Evolutionary conservation across 1,140 invertebrate genomes (phyloP), one percentile per base, ranked within the genome.

Genomic region (Apis laboriosa): DNA sequence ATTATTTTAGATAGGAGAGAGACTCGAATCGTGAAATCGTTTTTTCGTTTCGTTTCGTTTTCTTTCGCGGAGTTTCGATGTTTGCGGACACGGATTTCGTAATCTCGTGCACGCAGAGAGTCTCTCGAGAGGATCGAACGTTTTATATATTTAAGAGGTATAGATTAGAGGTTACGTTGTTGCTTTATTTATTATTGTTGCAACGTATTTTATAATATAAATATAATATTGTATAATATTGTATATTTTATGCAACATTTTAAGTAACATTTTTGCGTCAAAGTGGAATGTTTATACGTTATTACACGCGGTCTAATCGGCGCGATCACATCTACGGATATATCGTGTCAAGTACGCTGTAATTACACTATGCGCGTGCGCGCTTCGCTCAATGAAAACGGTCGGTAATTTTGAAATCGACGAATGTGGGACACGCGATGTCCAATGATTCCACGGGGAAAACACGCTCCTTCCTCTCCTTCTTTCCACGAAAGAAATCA

Each of bases 341-440:
- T 82, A 77, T 24, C 64, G 72, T 82, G 80, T 82, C 80, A 82
- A 82, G 80, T 77, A 76, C 80, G 2, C 74, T 70, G 74, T 77
- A 82, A 82, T 82, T 82, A 76, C 43, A 17, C 73, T n/a, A 82
- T 70, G 2, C 2, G 2, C 73, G 73, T 13, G 80, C 61, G 60
- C 80, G 53, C 61, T 61, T 74, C 66, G 61, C 79, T 66, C 79
- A 51, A 51, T 67, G 71, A 75, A 80, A 74, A 51, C 28, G 71
- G 53, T 28, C 61, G 17, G 61, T 75, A 66, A 80, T 75, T 77
- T 82, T 70, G 0, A 24, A 24, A 75, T 82, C 77, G 61, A 82
- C 74, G 55, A 77, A 82, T 77, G 64, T 76, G 24, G 74, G 73
- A 60, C 64, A 17, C 55, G 43, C 19, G 12, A 43, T 13, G 55